Base-by-base conservation (phyloP, 2,113 vertebrate genomes). In the Dissostichus mawsoni region DNA sequence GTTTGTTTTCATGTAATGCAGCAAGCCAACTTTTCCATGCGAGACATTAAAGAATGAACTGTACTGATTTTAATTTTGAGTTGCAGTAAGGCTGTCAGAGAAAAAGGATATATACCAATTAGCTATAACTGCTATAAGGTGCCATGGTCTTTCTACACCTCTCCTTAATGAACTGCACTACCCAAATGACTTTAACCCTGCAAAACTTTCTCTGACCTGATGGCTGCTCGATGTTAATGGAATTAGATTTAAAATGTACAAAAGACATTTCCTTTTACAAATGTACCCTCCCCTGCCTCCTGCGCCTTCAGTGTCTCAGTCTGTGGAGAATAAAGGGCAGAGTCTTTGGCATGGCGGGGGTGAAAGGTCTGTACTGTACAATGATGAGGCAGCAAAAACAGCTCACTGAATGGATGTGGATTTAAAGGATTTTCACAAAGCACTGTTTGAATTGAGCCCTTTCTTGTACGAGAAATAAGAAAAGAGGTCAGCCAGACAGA, bases 311-410 rank as follows among this genome's bases (percentile, higher is more conserved):
- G 63, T 29, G 74, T 75, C 67, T 78, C 78, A 72, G 78, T 79
- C 16, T 65, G 69, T 20, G 18, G 62, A 53, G 76, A 84, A 89
- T 86, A 86, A 85, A 88, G 84, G 57, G 57, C 12, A 61, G 63
- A 80, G 68, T 33, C 79, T 79, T 85, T 81, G 82, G 80, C 33
- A 55, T 1, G 2, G 51, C 48, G 63, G 74, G 81, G 62, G 51
- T 74, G 73, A 84, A 71, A 74, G 57, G 75, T 77, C 84, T 44
- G 82, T 55, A 58, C 86, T 25, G 82, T 73, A 92, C 79, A 90
- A 88, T 90, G 92, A 92, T 92, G 90, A 92, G 79, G 56, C 89
- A 86, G 92, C 90, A 90, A 84, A 92, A 93, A 86, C 85, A 84
- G 73, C 82, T 69, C 58, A 2, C 33, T 90, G 86, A 90, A 85